Conservation (phyloP, 2,888 invertebrate species). For the Homarus gammarus region DNA sequence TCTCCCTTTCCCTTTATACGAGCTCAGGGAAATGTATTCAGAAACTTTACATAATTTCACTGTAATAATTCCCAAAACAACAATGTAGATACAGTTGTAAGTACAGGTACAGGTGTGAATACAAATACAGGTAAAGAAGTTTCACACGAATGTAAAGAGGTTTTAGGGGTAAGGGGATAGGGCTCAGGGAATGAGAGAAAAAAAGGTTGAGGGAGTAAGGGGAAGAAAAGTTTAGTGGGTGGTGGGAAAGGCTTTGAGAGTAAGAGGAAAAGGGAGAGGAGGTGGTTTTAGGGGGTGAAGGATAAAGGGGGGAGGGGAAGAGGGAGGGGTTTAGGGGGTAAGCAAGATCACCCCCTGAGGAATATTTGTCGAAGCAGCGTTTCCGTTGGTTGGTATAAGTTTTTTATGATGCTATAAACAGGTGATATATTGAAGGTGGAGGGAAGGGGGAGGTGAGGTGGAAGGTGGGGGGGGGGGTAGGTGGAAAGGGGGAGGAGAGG, state of each 20-base stretch:
- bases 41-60: too few species aligned
- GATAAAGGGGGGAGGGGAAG: background rate
- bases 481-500: background rate
- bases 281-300: too few species aligned
- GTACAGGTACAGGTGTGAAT: too few species aligned
- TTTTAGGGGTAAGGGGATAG: too few species aligned
- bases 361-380: conserved; percentile 70
- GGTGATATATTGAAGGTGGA: conserved; percentile 68
- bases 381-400: conserved; percentile 67
- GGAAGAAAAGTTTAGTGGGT: background rate
- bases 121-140: too few species aligned
- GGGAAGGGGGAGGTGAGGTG: conserved; percentile 34
- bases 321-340: background rate
- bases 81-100: too few species aligned
- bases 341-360: conserved; percentile 51
- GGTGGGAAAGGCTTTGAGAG: too few species aligned
- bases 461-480: background rate
- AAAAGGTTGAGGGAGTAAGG: background rate
- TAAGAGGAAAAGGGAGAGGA: background rate
- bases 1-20: background rate
- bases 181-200: background rate
- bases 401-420: conserved; percentile 67
- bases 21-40: background rate
- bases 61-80: too few species aligned
- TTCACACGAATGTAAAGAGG: too few species aligned